Conservation (phyloP, 2,797 vertebrate genomes). For the Parotocinclus haroldoi region DNA sequence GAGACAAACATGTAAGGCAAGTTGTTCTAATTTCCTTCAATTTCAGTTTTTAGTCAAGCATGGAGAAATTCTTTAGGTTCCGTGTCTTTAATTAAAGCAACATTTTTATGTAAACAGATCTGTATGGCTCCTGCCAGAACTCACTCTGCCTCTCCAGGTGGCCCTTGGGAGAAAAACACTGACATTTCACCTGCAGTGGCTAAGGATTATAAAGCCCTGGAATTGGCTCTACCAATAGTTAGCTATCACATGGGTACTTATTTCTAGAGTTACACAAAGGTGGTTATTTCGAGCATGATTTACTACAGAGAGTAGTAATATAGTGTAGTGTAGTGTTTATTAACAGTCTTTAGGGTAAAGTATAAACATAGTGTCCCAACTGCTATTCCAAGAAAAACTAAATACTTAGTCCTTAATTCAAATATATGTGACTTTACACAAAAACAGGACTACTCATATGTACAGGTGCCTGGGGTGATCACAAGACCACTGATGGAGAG, state of each 20-base stretch:
- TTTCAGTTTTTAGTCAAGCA: conserved; percentile 62
- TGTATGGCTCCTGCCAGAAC: conserved; percentile 54
- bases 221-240: no score
- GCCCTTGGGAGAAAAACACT: conserved; percentile 48
- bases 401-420: no score
- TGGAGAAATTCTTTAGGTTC: conserved; percentile 49
- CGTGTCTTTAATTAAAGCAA: conserved; percentile 68
- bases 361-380: not conserved
- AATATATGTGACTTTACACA: conserved; percentile 16
- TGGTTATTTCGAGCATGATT: not conserved
- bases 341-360: conserved; percentile 1
- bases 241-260: no score
- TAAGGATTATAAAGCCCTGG: not conserved
- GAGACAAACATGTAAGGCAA: conserved; percentile 18
- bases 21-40: conserved; percentile 45
- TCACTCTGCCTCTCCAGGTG: conserved; percentile 52
- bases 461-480: conserved; percentile 25
- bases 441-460: conserved; percentile 30
- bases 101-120: conserved; percentile 70
- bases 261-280: not conserved
- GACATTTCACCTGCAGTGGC: conserved; percentile 51
- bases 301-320: not conserved
- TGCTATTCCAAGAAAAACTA: conserved; percentile 9
- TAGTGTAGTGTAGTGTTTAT: not conserved
- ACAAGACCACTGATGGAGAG: conserved; percentile 35